phyloP scores from a whole-genome alignment of 2,113 vertebrate genomes.

The Octodon degus region DNA sequence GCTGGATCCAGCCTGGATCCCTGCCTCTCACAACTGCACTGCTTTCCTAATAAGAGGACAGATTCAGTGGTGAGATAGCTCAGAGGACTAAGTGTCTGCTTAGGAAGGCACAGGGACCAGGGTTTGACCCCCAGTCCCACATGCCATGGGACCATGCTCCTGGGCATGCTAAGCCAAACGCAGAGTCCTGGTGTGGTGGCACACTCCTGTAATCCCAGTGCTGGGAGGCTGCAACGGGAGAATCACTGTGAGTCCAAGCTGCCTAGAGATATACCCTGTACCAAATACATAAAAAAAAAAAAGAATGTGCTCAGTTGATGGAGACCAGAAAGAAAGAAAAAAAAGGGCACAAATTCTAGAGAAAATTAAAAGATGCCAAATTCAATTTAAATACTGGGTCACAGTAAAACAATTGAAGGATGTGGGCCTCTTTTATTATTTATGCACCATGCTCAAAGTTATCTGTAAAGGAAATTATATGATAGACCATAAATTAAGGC shows the following conservation, averaged over 20 bases:
- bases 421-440: constrained; percentile 81
- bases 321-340: constrained; percentile 41
- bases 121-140: too few relatives aligned
- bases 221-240: too few relatives aligned
- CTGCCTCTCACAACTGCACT: background rate
- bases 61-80: background rate
- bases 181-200: too few relatives aligned
- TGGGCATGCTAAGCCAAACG: too few relatives aligned
- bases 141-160: too few relatives aligned
- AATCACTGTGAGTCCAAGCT: too few relatives aligned
- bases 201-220: too few relatives aligned
- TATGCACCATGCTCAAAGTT: constrained; percentile 79
- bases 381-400: constrained; percentile 77
- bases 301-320: background rate
- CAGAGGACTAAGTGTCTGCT: too few relatives aligned
- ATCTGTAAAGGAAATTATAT: constrained; percentile 84
- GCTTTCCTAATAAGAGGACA: background rate
- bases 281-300: too few relatives aligned
- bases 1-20: background rate
- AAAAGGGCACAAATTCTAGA: constrained; percentile 72
- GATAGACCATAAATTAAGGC: constrained; percentile 85
- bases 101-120: too few relatives aligned
- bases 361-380: constrained; percentile 73
- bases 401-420: constrained; percentile 80
- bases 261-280: too few relatives aligned